phyloP scores from a whole-genome alignment of 2,888 invertebrate genomes.

The Tortricodes alternella region DNA sequence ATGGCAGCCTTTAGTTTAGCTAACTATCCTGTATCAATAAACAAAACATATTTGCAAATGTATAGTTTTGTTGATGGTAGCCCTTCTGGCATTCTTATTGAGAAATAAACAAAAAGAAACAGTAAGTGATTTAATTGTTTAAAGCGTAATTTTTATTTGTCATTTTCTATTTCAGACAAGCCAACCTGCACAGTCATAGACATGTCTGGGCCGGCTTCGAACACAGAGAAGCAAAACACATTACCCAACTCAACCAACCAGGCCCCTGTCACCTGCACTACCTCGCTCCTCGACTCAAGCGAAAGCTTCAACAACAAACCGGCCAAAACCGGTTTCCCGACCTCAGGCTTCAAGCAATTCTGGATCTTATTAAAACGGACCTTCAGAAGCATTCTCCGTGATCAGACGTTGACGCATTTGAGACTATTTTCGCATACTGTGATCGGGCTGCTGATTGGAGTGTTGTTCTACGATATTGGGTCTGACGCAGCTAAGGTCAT shows the following conservation, averaged over 20 bases:
- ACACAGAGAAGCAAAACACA: slow-evolving; percentile 61
- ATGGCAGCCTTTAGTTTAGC: too few relatives aligned
- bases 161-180: slow-evolving; percentile 70
- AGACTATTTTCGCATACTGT: slow-evolving; percentile 93
- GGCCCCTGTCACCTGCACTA: slow-evolving; percentile 85
- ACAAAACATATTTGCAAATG: too few relatives aligned
- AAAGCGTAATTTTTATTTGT: not conserved
- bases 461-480: slow-evolving; percentile 96
- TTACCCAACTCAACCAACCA: slow-evolving; percentile 66
- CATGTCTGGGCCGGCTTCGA: slow-evolving; percentile 71
- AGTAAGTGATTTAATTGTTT: too few relatives aligned
- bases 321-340: slow-evolving; percentile 89
- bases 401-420: slow-evolving; percentile 94
- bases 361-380: slow-evolving; percentile 93
- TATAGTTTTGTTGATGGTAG: too few relatives aligned
- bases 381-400: slow-evolving; percentile 90
- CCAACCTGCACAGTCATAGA: slow-evolving; percentile 79
- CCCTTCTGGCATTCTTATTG: too few relatives aligned
- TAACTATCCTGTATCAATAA: too few relatives aligned
- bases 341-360: slow-evolving; percentile 92
- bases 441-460: slow-evolving; percentile 95
- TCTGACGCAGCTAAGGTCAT: slow-evolving; percentile 96
- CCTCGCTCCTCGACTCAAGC: slow-evolving; percentile 87
- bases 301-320: slow-evolving; percentile 87
- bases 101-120: too few relatives aligned